phyloP scores from a whole-genome alignment of 2,797 vertebrate species.

The Adrianichthys oophorus region DNA sequence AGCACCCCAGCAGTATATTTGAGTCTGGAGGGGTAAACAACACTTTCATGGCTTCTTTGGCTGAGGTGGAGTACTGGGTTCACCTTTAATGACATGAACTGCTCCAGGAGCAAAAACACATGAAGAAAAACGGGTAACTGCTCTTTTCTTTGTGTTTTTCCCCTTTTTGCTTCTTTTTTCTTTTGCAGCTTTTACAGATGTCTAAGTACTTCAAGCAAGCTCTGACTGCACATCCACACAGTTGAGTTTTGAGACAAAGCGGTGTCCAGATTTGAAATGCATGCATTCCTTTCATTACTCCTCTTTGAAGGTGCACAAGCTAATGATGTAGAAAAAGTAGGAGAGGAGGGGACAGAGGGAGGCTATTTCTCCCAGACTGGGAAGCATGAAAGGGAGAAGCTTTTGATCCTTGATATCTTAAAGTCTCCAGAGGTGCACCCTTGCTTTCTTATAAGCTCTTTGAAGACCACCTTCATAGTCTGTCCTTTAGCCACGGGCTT shows the following conservation, averaged over 20 bases:
- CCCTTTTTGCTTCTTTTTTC: neutral
- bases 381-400: slow-evolving; percentile 43
- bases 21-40: slow-evolving; percentile 11
- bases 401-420: slow-evolving; percentile 72
- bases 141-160: neutral
- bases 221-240: slow-evolving; percentile 2
- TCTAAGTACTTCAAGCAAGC: neutral
- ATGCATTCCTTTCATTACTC: slow-evolving; percentile 39
- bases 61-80: slow-evolving; percentile 11
- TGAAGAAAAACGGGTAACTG: slow-evolving; percentile 9
- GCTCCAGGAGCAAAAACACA: too few relatives aligned
- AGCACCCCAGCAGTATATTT: neutral
- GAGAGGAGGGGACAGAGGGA: slow-evolving; percentile 1
- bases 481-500: slow-evolving; percentile 44
- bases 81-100: slow-evolving; percentile 14
- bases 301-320: slow-evolving; percentile 54
- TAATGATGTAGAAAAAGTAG: slow-evolving; percentile 61
- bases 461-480: slow-evolving; percentile 66
- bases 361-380: slow-evolving; percentile 39
- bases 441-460: slow-evolving; percentile 63
- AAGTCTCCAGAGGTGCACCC: slow-evolving; percentile 68
- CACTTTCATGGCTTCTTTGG: slow-evolving; percentile 1
- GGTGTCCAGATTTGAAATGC: slow-evolving; percentile 37
- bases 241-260: slow-evolving; percentile 13
- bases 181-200: slow-evolving; percentile 2